Base-by-base conservation (phyloP, 1,140 invertebrate genomes). In the Vanessa tameamea region DNA sequence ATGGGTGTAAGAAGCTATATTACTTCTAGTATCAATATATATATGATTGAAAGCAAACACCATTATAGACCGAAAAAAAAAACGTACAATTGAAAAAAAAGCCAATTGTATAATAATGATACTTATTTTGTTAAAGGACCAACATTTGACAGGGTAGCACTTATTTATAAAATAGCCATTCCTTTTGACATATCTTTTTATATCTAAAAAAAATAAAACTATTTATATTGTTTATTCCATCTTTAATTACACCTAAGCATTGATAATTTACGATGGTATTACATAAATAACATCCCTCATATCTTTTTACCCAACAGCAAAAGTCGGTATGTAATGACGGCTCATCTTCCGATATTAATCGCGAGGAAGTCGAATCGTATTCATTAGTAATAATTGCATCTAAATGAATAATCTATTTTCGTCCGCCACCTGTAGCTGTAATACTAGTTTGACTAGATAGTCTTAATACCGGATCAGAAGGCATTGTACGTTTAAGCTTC, bases 341-440 rank as follows among this genome's bases (percentile, higher is more conserved):
- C 20, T 67, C 65, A 67, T 53, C 65, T 47, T 51, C 9, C 57
- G 59, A 50, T 64, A 70, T 69, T 69, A 37, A 68, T 64, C n/a
- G 64, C 23, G 43, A 47, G 50, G 16, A 67, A 61, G 64, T 67
- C 80, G 82, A 86, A 80, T 74, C 72, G 55, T 78, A 72, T 75
- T 77, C 61, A 78, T 76, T 72, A 76, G 47, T 69, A 64, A 75
- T 78, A 83, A 86, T 86, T 83, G 82, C 73, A 67, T 71, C 82
- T 77, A 81, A 81, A 81, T 79, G 53, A 84, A 79, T 72, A 76
- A 79, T 84, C 81, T 86, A 87, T 87, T 86, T 86, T 83, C 78
- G 79, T 77, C 61, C 47, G 51, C 61, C 86, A 89, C 82, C 86
- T 89, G 83, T 77, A 80, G 64, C 73, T 65, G 78, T 80, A 78